Evolutionary conservation across 2,113 vertebrate species (phyloP).

Genomic region (Chitala chitala): DNA sequence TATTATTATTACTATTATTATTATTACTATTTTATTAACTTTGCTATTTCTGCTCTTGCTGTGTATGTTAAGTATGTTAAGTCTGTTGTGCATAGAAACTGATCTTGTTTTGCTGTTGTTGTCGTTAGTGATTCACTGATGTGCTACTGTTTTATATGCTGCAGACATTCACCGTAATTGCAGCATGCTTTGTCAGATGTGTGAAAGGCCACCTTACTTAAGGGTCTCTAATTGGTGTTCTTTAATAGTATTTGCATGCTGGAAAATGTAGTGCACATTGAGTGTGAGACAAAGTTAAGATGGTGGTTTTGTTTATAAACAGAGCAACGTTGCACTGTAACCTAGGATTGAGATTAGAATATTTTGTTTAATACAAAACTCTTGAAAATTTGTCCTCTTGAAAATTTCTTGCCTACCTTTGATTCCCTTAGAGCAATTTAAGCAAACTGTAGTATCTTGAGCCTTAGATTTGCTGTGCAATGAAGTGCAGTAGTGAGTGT

Average conservation of each 20-base stretch:
- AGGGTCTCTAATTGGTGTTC: not conserved
- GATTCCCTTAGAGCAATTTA: not conserved
- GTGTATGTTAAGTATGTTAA: no score
- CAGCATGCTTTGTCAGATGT: not conserved
- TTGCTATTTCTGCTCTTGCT: no score
- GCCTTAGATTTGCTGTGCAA: not conserved
- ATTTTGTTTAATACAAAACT: not conserved
- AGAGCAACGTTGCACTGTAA: no score
- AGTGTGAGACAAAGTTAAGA: no score
- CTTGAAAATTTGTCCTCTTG: not conserved
- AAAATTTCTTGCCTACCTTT: not conserved
- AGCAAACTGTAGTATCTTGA: not conserved
- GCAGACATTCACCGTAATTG: slow-evolving; percentile 10
- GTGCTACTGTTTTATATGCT: not conserved
- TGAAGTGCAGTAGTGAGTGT: not conserved
- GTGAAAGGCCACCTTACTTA: not conserved
- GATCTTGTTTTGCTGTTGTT: slow-evolving; percentile 2
- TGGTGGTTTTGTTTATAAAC: not conserved
- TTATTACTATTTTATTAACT: no score
- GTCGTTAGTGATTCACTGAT: not conserved
- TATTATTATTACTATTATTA: slow-evolving; percentile 2
- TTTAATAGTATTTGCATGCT: no score
- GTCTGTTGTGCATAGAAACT: not conserved
- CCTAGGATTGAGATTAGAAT: not conserved
- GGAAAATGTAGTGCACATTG: no score